Evolutionary conservation across 2,888 invertebrate species (phyloP).

Genomic region (Carterocephalus palaemon): DNA sequence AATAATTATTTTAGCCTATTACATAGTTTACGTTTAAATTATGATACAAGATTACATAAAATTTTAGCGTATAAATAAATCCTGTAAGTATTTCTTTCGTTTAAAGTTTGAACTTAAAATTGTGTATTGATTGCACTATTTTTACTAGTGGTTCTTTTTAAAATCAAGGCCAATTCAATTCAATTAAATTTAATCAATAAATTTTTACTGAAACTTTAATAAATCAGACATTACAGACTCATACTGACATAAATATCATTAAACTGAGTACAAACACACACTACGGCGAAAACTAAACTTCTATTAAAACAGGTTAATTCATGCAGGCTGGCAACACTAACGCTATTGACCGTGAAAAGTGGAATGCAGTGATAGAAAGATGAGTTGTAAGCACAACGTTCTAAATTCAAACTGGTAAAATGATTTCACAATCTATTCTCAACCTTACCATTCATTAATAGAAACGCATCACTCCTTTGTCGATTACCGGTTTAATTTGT

Average conservation of each 20-base stretch:
- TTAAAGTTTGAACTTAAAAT: too few relatives aligned
- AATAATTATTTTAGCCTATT: too few relatives aligned
- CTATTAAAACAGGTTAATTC: constrained; percentile 33
- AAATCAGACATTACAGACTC: not conserved
- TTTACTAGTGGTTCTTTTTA: too few relatives aligned
- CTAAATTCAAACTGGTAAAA: constrained; percentile 9
- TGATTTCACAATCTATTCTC: constrained; percentile 31
- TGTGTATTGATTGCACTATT: too few relatives aligned
- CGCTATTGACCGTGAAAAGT: constrained; percentile 73
- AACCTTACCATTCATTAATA: constrained; percentile 30
- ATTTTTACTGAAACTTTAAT: not conserved
- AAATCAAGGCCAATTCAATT: too few relatives aligned
- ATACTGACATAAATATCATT: not conserved
- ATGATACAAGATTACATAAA: too few relatives aligned
- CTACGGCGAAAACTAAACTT: constrained; percentile 1
- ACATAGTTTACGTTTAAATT: too few relatives aligned
- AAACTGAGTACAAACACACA: not conserved
- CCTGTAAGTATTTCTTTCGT: too few relatives aligned
- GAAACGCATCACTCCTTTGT: not conserved
- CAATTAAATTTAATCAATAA: too few relatives aligned
- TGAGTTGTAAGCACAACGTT: constrained; percentile 36
- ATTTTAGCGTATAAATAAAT: too few relatives aligned
- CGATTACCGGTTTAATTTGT: not conserved
- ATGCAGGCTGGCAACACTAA: constrained; percentile 46
- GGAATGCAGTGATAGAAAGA: constrained; percentile 55